Evolutionary conservation across 2,113 vertebrate species (phyloP).

Genomic region (Oncorhynchus gorbuscha): DNA sequence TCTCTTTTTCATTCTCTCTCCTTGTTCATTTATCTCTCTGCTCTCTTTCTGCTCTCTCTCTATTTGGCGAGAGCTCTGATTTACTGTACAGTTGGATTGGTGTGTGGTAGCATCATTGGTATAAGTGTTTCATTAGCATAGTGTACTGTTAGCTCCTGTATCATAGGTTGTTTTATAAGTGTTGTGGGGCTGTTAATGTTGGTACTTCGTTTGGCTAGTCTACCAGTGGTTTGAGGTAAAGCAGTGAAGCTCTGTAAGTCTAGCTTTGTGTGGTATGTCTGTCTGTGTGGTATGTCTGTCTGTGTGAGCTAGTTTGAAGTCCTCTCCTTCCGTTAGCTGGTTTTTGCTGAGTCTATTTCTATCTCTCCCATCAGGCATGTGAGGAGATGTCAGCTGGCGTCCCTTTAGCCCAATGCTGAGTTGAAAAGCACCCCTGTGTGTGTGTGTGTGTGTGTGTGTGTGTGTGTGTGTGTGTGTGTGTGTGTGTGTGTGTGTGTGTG

Average conservation of each 20-base stretch:
- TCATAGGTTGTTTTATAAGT: no score
- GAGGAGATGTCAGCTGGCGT: background rate
- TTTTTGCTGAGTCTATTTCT: background rate
- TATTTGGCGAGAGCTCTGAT: background rate
- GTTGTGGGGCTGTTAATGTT: no score
- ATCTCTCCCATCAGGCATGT: background rate
- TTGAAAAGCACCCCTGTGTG: conserved; percentile 19
- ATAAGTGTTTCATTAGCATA: no score
- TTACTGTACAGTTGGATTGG: no score
- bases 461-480: background rate
- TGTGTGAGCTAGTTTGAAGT: background rate
- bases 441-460: conserved; percentile 8
- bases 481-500: background rate
- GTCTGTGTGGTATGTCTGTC: background rate
- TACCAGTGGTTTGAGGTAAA: background rate
- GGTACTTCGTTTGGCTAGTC: no score
- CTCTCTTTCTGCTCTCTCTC: background rate
- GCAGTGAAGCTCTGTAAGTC: background rate
- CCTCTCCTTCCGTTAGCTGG: background rate
- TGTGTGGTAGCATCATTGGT: no score
- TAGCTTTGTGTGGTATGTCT: background rate
- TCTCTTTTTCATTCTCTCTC: background rate
- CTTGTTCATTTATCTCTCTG: background rate
- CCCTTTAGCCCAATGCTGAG: background rate
- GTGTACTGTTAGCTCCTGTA: no score